Base-by-base conservation (phyloP, 2,888 invertebrate genomes). In the Criorhina ranunculi region DNA sequence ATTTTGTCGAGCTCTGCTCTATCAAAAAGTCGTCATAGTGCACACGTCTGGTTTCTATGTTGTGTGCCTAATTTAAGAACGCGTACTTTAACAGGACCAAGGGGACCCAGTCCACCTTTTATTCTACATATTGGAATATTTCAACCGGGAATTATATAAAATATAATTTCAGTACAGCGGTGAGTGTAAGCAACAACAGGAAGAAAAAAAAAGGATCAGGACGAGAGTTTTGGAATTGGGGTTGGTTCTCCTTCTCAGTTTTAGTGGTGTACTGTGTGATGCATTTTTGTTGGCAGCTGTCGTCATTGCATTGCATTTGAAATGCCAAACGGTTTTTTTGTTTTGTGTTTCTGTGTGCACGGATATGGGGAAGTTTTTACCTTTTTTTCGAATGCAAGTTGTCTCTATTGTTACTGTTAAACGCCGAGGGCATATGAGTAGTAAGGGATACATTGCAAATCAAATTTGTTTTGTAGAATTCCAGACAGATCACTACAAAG, bases 251-350 rank as follows among this genome's bases (percentile, higher is more conserved):
- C n/a, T 4, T 24, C 24, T 24, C 24, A 4, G 24, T 24, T 33
- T 42, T 57, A 37, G 46, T 75, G 44, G 62, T 64, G 62, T 35
- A 24, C 33, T 15, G 1, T 24, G 24, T 24, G 64, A 57, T 55
- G 64, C 53, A 75, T 75, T 75, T 72, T 60, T n/a, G n/a, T 49
- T 49, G 55, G 62, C 75, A 75, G 75, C 75, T 75, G 75, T 4
- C 33, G 15, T n/a, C 53, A 62, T n/a, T 73, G 60, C 62, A 62
- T 31, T 72, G 46, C 9, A 31, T 72, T 60, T 53, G 35, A 15
- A 37, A 15, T 57, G 8, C 37, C 15, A 37, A 49, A n/a, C n/a
- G 49, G 9, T 8, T 11, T 9, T 11, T 46, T 46, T 62, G n/a
- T 62, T 42, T 24, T 24, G 24, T 24, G 4, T 4, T 24, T 24